A percentile compares a stretch with the other conserved stretches of the same genome.
Evolutionary conservation across 2,797 vertebrate genomes (phyloP).

Genomic region (Protonibea diacanthus): DNA sequence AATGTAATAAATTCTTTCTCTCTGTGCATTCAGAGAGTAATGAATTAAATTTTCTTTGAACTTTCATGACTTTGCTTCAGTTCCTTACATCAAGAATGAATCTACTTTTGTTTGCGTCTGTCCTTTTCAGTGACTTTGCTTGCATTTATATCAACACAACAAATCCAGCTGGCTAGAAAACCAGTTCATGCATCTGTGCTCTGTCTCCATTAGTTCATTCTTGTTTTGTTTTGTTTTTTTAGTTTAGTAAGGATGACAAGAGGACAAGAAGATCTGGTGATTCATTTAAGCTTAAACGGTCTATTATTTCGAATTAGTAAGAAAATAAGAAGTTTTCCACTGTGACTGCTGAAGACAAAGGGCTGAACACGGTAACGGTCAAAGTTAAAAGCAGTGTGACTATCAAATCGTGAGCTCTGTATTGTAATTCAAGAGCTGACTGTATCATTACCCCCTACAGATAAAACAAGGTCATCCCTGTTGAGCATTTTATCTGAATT

Average conservation of each 20-base stretch:
- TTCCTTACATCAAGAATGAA: not conserved
- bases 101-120: not conserved
- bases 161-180: not conserved
- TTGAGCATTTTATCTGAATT: conserved; percentile 25
- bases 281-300: not conserved
- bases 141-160: not conserved
- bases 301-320: not conserved
- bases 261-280: not conserved
- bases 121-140: not conserved
- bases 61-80: not conserved
- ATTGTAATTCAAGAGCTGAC: not conserved
- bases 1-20: not conserved
- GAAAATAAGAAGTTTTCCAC: not conserved
- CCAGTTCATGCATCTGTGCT: not conserved
- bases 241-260: not conserved
- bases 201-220: not conserved
- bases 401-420: not conserved
- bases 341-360: not conserved
- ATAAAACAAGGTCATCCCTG: not conserved
- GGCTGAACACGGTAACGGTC: not conserved
- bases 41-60: not conserved
- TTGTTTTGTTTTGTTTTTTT: not conserved
- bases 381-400: not conserved
- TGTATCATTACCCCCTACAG: not conserved
- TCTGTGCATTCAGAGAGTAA: not conserved